These are phyloP conservation scores for Drosophila anomelani DNA, from an alignment of 2,888 invertebrate species.

Conservation along the genomic window DNA sequence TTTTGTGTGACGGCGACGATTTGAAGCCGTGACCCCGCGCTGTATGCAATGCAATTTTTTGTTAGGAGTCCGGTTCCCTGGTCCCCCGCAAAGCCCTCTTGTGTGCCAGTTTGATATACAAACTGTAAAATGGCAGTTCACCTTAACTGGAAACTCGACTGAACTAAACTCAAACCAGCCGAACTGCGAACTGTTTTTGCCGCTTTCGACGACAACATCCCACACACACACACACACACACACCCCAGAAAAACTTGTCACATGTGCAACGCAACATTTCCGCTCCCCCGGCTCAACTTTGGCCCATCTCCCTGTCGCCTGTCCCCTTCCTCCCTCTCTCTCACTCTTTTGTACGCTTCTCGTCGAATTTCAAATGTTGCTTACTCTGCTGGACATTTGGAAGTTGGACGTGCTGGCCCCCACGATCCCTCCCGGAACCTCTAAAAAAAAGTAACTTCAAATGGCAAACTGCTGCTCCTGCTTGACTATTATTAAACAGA, in stretches of 20 bases:
- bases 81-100: conserved; percentile 8
- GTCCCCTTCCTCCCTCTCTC: background rate
- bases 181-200: conserved; percentile 66
- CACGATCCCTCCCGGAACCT: conserved; percentile 1
- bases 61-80: conserved; percentile 6
- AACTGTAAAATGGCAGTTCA: conserved; percentile 78
- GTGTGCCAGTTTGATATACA: conserved; percentile 67
- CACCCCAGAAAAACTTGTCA: conserved; percentile 67
- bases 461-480: conserved; percentile 30
- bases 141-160: conserved; percentile 69
- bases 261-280: conserved; percentile 78
- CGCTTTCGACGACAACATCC: conserved; percentile 45
- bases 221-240: conserved; percentile 19
- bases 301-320: background rate
- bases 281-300: conserved; percentile 51
- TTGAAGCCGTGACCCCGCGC: conserved; percentile 68
- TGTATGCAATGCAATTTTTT: conserved; percentile 43
- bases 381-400: conserved; percentile 73
- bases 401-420: conserved; percentile 54
- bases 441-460: conserved; percentile 15
- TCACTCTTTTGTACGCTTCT: conserved; percentile 54
- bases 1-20: conserved; percentile 69
- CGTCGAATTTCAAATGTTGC: conserved; percentile 79
- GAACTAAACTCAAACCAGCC: conserved; percentile 49
- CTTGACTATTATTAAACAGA: conserved; percentile 65